phyloP scores from a whole-genome alignment of 2,797 vertebrate species.

The Tadarida brasiliensis region DNA sequence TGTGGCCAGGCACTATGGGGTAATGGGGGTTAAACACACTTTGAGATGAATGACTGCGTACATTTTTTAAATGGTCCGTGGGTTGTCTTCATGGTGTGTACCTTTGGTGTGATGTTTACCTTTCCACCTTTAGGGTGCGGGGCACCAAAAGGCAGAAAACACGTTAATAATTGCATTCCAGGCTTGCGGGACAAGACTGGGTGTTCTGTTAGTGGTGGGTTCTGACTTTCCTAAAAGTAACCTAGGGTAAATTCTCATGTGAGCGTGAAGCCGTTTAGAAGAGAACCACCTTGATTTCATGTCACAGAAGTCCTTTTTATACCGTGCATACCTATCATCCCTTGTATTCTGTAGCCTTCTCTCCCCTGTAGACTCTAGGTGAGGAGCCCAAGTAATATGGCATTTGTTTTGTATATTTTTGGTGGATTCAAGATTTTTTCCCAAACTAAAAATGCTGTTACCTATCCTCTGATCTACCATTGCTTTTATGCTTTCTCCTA shows the following conservation, averaged over 20 bases:
- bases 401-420: neutral
- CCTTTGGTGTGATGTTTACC: too few relatives aligned
- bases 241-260: neutral
- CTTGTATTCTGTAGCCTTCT: neutral
- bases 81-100: neutral
- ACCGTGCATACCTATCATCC: neutral
- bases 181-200: neutral
- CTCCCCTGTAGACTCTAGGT: neutral
- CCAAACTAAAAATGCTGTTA: neutral
- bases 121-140: neutral
- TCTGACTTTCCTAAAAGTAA: neutral
- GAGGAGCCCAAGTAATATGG: neutral
- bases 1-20: too few relatives aligned
- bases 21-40: too few relatives aligned
- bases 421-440: neutral
- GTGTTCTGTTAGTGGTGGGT: neutral
- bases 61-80: accelerated
- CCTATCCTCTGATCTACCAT: neutral
- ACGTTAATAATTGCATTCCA: neutral
- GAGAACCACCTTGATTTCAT: neutral
- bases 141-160: neutral
- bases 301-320: neutral
- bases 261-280: neutral
- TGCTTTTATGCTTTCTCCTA: neutral
- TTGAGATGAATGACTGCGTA: neutral